Evolutionary conservation across 2,113 vertebrate genomes (phyloP).

Genomic region (Gopherus flavomarginatus): DNA sequence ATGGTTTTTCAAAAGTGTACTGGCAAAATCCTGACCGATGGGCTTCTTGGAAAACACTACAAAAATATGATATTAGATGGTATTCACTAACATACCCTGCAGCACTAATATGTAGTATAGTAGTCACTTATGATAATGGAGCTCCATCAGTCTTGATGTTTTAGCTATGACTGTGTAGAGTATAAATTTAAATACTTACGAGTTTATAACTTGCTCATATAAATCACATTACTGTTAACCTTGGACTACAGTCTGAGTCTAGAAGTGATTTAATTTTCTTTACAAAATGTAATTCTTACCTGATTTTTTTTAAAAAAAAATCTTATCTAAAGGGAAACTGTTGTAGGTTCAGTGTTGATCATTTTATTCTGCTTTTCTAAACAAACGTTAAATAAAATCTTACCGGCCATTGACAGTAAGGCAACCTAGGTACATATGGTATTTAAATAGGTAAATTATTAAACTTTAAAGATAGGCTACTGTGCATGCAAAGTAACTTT

Average conservation of each 20-base stretch:
- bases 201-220: background rate
- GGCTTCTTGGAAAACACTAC: background rate
- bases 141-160: background rate
- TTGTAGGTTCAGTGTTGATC: background rate
- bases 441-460: background rate
- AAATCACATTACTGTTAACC: background rate
- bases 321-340: fast-evolving
- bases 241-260: background rate
- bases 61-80: background rate
- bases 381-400: background rate
- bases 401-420: background rate
- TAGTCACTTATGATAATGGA: background rate
- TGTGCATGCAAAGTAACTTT: background rate
- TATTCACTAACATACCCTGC: background rate
- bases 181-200: background rate
- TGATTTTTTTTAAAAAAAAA: fast-evolving
- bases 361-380: background rate
- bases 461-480: background rate
- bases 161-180: background rate
- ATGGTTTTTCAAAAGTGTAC: background rate
- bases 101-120: background rate
- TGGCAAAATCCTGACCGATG: background rate
- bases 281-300: background rate
- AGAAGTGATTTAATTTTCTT: background rate
- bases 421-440: background rate